Base-by-base conservation (phyloP, 2,797 vertebrate genomes). In the Petrocephalus schoutedeni region DNA sequence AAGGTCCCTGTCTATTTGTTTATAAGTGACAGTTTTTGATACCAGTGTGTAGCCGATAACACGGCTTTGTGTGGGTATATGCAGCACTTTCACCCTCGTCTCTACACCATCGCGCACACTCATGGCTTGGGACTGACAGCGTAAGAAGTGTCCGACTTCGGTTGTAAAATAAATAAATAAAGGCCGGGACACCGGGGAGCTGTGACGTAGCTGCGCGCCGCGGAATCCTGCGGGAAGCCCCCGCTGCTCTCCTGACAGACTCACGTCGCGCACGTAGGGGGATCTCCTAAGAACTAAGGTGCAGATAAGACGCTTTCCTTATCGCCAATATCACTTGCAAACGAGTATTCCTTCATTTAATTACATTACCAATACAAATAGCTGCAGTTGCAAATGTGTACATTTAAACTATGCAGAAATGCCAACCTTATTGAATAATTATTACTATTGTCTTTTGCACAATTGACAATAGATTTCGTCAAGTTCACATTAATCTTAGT, bases 111-210 rank as follows among this genome's bases (percentile, higher is more conserved):
- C 57, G n/a, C 12, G 32, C 51, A 51, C 49, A 28, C 51, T 56
- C 53, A 28, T 56, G 21, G 49, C 21, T 85, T 53, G 82, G 19
- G 51, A 57, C 51, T 85, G 64, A 77, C 45, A 49, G 56, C 21
- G 57, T 71, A 64, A n/a, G 36, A 51, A 21, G 14, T 21, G 54
- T 36, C 41, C 57, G 53, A 41, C n/a, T 83, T 56, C 90, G 93
- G 93, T 93, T 94, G 93, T 95, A 95, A 94, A 95, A 93, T 95
- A 96, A 96, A 93, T 95, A 95, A 96, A 96, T 96, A 95, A 95
- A 93, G 92, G 87, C 91, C n/a, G 94, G 95, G 95, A 95, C 95
- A 96, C 95, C 95, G 94, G 95, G 93, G 95, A 94, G 95, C 89
- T 93, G 94, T 96, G 96, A 96, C 96, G 96, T 96, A 95, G 93